Evolutionary conservation across 2,888 invertebrate genomes (phyloP).

Genomic region (Thumatha senex): DNA sequence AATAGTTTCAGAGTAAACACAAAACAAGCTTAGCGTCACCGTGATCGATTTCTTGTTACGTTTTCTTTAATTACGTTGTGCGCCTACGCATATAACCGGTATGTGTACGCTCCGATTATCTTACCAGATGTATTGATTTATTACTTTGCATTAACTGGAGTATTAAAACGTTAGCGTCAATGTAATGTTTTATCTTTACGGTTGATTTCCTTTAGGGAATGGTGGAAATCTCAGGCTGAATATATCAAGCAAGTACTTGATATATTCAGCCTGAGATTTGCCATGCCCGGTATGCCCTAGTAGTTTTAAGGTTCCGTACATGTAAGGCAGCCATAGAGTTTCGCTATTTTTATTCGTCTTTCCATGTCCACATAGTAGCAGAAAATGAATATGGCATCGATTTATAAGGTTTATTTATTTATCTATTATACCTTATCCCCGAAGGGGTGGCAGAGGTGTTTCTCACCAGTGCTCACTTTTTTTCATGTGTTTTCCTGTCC

Average conservation of each 20-base stretch:
- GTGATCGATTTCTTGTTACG: constrained; percentile 42
- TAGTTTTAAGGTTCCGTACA: too few relatives aligned
- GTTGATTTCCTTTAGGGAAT: constrained; percentile 23
- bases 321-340: too few relatives aligned
- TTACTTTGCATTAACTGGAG: constrained; percentile 39
- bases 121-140: constrained; percentile 40
- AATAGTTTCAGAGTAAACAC: constrained; percentile 29
- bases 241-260: neutral
- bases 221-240: constrained; percentile 3
- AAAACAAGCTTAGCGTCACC: constrained; percentile 28
- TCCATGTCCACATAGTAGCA: too few relatives aligned
- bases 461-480: too few relatives aligned
- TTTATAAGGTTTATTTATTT: too few relatives aligned
- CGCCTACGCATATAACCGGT: constrained; percentile 49
- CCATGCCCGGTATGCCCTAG: too few relatives aligned
- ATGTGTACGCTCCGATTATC: constrained; percentile 39
- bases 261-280: too few relatives aligned
- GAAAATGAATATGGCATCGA: too few relatives aligned
- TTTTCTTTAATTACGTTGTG: constrained; percentile 39
- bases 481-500: too few relatives aligned
- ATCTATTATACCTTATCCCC: too few relatives aligned
- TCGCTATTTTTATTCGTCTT: too few relatives aligned
- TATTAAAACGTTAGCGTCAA: constrained; percentile 34
- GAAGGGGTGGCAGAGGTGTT: too few relatives aligned
- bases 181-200: constrained; percentile 18